Base-by-base conservation (phyloP, 2,888 invertebrate genomes). In the Epirrhoe tristata region DNA sequence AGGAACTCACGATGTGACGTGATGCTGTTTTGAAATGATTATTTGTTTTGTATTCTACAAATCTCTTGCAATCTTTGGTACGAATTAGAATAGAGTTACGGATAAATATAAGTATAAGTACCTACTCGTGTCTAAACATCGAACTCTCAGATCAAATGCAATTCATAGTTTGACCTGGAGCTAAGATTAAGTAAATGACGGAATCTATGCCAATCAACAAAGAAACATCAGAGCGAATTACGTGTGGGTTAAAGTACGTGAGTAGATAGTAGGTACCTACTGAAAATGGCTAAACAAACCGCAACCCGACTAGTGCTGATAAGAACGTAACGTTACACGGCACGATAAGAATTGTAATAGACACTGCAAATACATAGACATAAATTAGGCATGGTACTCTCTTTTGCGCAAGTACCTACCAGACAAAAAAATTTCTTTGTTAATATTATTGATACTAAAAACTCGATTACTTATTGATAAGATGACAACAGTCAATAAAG, bases 321-420 rank as follows among this genome's bases (percentile, higher is more conserved):
- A 80, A 79, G 69, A 73, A 72, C 69, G 74, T 74, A 78, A 77
- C 71, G 73, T 73, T 74, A 69, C 75, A 74, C 64, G 36, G 55
- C 59, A 62, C 74, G 80, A 81, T 83, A 83, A 79, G 67, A 62
- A 65, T 58, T 67, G 50, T 52, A 66, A 62, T 62, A 68, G 62
- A 71, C 67, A 64, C 55, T 50, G 65, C 57, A 53, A 57, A 59
- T 57, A 56, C 46, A 51, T 31, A 17, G 8, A 31, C 12, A 31
- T 52, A 10, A 39, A 12, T 5, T 48, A 46, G n/a, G n/a, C n/a
- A n/a, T 14, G n/a, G 8, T 8, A 39, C 10, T 12, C 39, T 39
- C 12, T 5, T 43, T 54, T 36, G 36, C 5, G 12, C 12, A 36
- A 36, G 36, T 8, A 36, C 36, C 36, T 8, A 36, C 24, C 24